Evolutionary conservation across 2,113 vertebrate genomes (phyloP).

Genomic region (Amia ocellicauda): DNA sequence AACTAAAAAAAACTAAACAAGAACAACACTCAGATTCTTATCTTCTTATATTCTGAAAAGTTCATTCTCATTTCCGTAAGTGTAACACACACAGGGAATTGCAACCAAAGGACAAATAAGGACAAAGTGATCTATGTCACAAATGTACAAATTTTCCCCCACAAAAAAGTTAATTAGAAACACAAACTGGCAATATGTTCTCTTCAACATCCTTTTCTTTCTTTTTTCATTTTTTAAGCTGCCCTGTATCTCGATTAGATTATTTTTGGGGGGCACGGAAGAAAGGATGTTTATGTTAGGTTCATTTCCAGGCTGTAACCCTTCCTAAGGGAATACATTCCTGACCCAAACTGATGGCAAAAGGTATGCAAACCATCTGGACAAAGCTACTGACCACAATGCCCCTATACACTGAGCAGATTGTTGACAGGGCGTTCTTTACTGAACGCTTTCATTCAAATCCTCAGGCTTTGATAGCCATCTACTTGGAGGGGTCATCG

Average conservation of each 20-base stretch:
- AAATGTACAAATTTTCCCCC: neutral
- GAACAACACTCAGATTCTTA: no score
- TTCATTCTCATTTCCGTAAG: no score
- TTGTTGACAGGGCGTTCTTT: constrained; percentile 24
- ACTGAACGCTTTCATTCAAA: constrained; percentile 38
- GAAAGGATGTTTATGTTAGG: constrained; percentile 72
- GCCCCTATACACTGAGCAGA: constrained; percentile 49
- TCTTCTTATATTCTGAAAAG: no score
- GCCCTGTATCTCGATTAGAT: constrained; percentile 37
- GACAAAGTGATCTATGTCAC: no score
- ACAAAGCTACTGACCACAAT: constrained; percentile 66
- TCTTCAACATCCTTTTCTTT: no score
- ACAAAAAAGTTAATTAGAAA: neutral
- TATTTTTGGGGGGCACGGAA: constrained; percentile 38
- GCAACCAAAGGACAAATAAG: no score
- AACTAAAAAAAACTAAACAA: no score
- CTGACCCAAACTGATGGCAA: constrained; percentile 61
- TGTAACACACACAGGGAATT: no score
- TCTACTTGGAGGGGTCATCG: constrained; percentile 34
- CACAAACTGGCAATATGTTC: no score
- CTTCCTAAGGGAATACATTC: constrained; percentile 69
- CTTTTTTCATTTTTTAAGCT: constrained; percentile 40
- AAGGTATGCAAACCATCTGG: constrained; percentile 79
- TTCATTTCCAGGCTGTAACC: constrained; percentile 69
- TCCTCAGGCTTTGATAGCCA: constrained; percentile 38